Percentiles rank a stretch among this genome's conserved stretches.
Conservation (phyloP, 2,113 vertebrate genomes). For the Pedetes capensis region DNA sequence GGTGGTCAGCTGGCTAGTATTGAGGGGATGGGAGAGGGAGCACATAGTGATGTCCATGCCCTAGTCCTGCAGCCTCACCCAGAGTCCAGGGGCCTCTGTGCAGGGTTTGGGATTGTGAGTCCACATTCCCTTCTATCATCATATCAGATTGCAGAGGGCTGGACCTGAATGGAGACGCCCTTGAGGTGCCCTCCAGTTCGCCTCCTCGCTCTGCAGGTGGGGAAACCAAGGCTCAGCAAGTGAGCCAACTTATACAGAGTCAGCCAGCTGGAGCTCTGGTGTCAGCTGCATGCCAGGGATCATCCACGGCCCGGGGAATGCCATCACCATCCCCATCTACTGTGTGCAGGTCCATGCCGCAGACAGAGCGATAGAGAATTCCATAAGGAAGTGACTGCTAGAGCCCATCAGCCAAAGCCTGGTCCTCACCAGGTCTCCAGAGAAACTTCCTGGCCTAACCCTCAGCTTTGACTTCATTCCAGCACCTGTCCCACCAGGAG, state of each 20-base stretch:
- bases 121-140: not conserved
- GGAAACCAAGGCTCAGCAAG: not conserved
- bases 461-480: not conserved
- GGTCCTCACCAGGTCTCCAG: accelerated
- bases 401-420: not conserved
- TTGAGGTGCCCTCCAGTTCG: not conserved
- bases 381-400: accelerated
- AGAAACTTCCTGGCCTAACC: not conserved
- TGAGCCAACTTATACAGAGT: not conserved
- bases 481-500: not conserved
- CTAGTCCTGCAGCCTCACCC: not conserved
- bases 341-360: not conserved
- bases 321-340: accelerated
- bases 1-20: not conserved
- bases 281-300: not conserved
- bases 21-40: not conserved
- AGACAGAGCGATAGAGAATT: accelerated
- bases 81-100: not conserved
- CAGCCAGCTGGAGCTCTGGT: not conserved
- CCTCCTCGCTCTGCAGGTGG: not conserved
- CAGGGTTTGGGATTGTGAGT: not conserved
- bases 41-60: too few relatives aligned
- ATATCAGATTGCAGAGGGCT: not conserved
- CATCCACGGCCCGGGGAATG: accelerated
- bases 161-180: not conserved